These are phyloP conservation scores for Spea hammondii DNA, from an alignment of 2,797 vertebrate genomes.

Conservation along the genomic window DNA sequence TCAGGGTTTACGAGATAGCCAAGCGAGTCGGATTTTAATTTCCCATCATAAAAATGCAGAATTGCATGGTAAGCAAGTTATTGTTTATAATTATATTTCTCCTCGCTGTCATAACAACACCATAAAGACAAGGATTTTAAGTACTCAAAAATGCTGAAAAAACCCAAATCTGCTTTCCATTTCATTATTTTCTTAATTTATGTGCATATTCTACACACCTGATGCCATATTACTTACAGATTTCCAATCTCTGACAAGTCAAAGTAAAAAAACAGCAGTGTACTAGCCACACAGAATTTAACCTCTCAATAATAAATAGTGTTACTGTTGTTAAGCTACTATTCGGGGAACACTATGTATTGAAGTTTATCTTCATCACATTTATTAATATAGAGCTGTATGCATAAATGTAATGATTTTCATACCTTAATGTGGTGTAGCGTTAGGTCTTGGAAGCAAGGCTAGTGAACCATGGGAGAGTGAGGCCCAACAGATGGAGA, in stretches of 20 bases:
- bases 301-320: not conserved
- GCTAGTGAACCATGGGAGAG: too few relatives aligned
- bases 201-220: slow-evolving; percentile 29
- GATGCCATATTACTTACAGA: not conserved
- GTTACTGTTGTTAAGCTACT: not conserved
- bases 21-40: slow-evolving; percentile 48
- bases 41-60: slow-evolving; percentile 44
- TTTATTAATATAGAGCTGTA: too few relatives aligned
- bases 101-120: slow-evolving; percentile 44
- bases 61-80: slow-evolving; percentile 49
- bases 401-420: too few relatives aligned
- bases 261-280: not conserved
- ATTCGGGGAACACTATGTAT: not conserved
- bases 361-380: not conserved
- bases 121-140: slow-evolving; percentile 37
- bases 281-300: not conserved
- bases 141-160: slow-evolving; percentile 17
- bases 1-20: slow-evolving; percentile 39
- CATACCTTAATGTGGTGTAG: too few relatives aligned
- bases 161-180: slow-evolving; percentile 22
- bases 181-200: slow-evolving; percentile 23
- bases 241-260: not conserved
- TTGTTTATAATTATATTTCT: slow-evolving; percentile 52
- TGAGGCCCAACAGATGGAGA: too few relatives aligned
- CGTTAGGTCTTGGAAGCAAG: too few relatives aligned